A percentile compares a stretch with the other conserved stretches of the same genome.
Evolutionary conservation across 2,888 invertebrate genomes (phyloP).

Genomic region (Hecatera dysodea): DNA sequence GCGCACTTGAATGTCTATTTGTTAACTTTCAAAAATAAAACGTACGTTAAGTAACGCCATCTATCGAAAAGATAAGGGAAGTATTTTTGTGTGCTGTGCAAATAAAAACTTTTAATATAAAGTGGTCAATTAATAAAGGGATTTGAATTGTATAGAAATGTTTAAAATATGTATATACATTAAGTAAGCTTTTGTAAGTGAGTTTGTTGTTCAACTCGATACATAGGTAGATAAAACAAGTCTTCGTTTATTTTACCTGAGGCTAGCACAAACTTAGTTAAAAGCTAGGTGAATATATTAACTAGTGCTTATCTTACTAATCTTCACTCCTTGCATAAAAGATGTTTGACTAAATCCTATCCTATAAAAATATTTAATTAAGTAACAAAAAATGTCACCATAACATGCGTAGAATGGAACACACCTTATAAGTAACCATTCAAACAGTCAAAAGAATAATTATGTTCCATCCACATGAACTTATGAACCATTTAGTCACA

Average conservation of each 20-base stretch:
- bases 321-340: no score
- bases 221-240: not conserved
- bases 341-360: not conserved
- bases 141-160: not conserved
- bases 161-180: not conserved
- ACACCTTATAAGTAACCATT: no score
- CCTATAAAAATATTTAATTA: not conserved
- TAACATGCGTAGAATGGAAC: no score
- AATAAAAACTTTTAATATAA: not conserved
- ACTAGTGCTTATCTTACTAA: not conserved
- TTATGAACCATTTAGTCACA: not conserved
- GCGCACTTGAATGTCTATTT: slow-evolving; percentile 9
- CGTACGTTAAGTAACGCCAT: slow-evolving; percentile 38
- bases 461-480: not conserved
- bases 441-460: no score
- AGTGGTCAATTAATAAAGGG: not conserved
- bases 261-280: not conserved
- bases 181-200: not conserved
- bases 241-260: not conserved
- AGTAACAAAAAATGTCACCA: no score
- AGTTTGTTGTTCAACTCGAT: slow-evolving; percentile 2
- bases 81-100: not conserved
- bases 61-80: slow-evolving; percentile 21
- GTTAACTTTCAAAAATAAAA: slow-evolving; percentile 1
- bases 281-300: not conserved